These are phyloP conservation scores for Arbacia lixula DNA, from an alignment of 53 echinoderm and acorn worm genomes.

Conservation along the genomic window DNA sequence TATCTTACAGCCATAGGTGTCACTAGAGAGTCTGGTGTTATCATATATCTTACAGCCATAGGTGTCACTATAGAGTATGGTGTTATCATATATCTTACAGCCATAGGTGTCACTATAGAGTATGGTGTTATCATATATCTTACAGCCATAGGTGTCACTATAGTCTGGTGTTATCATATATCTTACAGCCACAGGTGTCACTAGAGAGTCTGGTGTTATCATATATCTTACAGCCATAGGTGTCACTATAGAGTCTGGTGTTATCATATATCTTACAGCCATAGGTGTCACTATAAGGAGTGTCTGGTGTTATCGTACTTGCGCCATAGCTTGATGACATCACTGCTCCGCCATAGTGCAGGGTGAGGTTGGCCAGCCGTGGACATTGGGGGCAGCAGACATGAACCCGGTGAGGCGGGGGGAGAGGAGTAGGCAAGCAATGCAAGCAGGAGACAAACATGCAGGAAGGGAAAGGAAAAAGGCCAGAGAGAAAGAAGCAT, in stretches of 20 bases:
- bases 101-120: too few species aligned
- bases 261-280: background rate
- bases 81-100: too few species aligned
- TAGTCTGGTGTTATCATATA: too few species aligned
- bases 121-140: too few species aligned
- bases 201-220: too few species aligned
- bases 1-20: too few species aligned
- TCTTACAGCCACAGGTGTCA: too few species aligned
- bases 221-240: too few species aligned
- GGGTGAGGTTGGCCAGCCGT: background rate
- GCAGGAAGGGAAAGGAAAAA: background rate
- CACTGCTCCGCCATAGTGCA: constrained; percentile 19
- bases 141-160: too few species aligned
- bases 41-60: too few species aligned
- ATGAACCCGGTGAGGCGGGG: background rate
- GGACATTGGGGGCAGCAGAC: background rate
- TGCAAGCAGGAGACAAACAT: constrained; percentile 27
- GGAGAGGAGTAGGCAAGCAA: constrained; percentile 15
- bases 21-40: too few species aligned
- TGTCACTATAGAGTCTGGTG: background rate
- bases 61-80: too few species aligned
- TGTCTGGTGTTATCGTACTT: constrained; percentile 20
- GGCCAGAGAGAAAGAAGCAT: background rate
- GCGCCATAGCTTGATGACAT: constrained; percentile 38
- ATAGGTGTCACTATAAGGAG: background rate